Conservation (phyloP, 2,888 invertebrate genomes). For the Dorcus parallelipipedus region DNA sequence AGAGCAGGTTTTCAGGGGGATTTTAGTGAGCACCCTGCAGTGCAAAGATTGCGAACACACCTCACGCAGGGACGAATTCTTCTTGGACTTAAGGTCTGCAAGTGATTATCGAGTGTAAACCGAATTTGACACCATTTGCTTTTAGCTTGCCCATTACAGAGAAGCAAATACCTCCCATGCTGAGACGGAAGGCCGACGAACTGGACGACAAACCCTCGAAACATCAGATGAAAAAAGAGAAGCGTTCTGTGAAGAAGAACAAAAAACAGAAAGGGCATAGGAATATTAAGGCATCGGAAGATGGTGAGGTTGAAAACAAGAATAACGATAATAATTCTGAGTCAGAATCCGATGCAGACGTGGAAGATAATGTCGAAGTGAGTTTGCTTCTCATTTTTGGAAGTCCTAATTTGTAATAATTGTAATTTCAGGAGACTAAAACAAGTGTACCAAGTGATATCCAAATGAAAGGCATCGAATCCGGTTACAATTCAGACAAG, state of each 20-base stretch:
- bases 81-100: constrained; percentile 71
- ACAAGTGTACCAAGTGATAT: not conserved
- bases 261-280: constrained; percentile 49
- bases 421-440: constrained; percentile 7
- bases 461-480: constrained; percentile 53
- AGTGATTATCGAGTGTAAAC: not conserved
- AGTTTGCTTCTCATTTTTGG: not conserved
- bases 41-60: constrained; percentile 87
- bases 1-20: constrained; percentile 92
- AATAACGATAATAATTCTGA: constrained; percentile 57
- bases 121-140: not conserved
- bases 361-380: constrained; percentile 73
- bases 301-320: constrained; percentile 1
- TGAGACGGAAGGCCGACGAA: constrained; percentile 48
- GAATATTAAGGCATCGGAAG: constrained; percentile 5
- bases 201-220: constrained; percentile 55
- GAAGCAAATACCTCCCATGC: constrained; percentile 68
- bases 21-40: constrained; percentile 82
- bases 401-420: not conserved
- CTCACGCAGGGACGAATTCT: constrained; percentile 86
- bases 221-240: constrained; percentile 65
- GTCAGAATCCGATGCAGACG: constrained; percentile 75
- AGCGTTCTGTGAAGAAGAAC: constrained; percentile 57
- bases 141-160: constrained; percentile 83
- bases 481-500: constrained; percentile 64